phyloP scores from a whole-genome alignment of 2,888 invertebrate genomes.

The Agonum fuliginosum region DNA sequence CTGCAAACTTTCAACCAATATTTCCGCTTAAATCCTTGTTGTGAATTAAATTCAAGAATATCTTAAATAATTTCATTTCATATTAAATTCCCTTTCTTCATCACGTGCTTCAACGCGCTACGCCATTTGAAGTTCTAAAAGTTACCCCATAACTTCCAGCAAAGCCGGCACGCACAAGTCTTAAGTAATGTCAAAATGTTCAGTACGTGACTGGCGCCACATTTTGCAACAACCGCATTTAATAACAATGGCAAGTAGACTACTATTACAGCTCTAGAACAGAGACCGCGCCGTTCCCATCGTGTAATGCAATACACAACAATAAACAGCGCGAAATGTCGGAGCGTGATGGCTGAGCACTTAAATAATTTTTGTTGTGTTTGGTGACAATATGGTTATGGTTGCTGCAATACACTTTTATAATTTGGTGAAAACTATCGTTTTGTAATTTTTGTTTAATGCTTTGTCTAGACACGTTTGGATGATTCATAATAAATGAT shows the following conservation, averaged over 20 bases:
- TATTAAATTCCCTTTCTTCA: not conserved
- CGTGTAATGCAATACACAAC: not conserved
- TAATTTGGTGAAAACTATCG: too few relatives aligned
- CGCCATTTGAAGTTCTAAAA: not conserved
- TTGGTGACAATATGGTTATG: too few relatives aligned
- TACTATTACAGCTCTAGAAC: too few relatives aligned
- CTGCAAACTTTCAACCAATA: too few relatives aligned
- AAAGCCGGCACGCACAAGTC: constrained; percentile 1
- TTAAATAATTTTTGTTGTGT: too few relatives aligned
- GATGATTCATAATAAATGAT: too few relatives aligned
- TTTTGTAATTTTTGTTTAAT: too few relatives aligned
- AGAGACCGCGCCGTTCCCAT: constrained; percentile 7
- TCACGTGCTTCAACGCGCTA: not conserved
- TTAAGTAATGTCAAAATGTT: not conserved
- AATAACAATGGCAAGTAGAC: constrained; percentile 13
- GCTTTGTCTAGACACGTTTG: too few relatives aligned
- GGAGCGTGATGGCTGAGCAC: not conserved
- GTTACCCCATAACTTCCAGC: not conserved
- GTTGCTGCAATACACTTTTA: too few relatives aligned
- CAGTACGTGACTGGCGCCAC: constrained; percentile 30
- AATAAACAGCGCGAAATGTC: constrained; percentile 1
- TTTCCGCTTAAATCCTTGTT: too few relatives aligned
- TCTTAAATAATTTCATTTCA: too few relatives aligned
- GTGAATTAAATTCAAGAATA: too few relatives aligned
- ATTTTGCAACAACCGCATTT: constrained; percentile 24